Base-by-base conservation (phyloP, 2,888 invertebrate genomes). In the Saturnia pavonia region DNA sequence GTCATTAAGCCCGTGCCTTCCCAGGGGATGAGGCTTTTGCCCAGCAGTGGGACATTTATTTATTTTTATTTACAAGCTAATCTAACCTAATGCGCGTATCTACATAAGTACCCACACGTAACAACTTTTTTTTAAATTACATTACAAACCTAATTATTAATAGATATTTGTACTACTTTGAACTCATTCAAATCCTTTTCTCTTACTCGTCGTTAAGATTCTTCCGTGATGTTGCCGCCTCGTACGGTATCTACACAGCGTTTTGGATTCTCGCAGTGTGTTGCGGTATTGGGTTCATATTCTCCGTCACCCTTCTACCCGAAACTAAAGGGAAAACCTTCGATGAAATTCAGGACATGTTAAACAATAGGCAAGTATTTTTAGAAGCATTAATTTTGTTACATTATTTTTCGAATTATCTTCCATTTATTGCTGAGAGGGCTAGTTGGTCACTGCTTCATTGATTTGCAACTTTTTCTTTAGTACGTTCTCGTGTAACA, bases 311-410 rank as follows among this genome's bases (percentile, higher is more conserved):
- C 2, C 80, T 94, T 74, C 94, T 96, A 22, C 96, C 96, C 0
- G 96, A 96, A 88, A 96, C 96, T 0, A 96, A 96, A 77, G 96
- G 96, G 1, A 96, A 96, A 81, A 96, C 96, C 34, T 94, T 96
- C 78, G 94, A 96, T 68, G 95, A 96, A 80, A 96, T 96, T 78
- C 96, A 96, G 84, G 94, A 95, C 66, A 94, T 95, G 83, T 87
- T 96, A 0, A 95, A 93, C 71, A 91, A 91, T 54, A 88, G 82
- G 91, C 88, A 45, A 74, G 76, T 25, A 34, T 27, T 34, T 51
- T 25, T 27, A 19, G 19, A 51, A 51, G 48, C 48, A 19, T 14
- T 43, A 1, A 43, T 51, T 51, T 51, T 34, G 34, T 34, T 34
- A 34, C 2, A 34, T 34, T 34, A 34, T 34, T 34, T 34, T 34